Evolutionary conservation across 1,140 invertebrate genomes (phyloP).

Genomic region (Trichomalopsis sarcophagae): DNA sequence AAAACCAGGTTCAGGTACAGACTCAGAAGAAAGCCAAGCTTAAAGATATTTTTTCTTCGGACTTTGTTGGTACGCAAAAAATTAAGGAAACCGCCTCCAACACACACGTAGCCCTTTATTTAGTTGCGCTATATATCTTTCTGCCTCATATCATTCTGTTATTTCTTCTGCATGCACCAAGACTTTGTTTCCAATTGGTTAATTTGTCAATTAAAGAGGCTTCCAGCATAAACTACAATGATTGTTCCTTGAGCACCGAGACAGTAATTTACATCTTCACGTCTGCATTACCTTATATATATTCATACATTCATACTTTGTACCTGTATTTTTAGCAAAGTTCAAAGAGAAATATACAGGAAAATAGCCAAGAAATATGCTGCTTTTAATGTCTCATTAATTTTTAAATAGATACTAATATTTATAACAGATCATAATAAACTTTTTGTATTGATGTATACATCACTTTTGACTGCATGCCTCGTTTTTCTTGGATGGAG

Average conservation of each 20-base stretch:
- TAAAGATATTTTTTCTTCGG: constrained; percentile 85
- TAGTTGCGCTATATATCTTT: constrained; percentile 53
- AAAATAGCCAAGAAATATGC: background rate
- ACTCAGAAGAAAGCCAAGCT: constrained; percentile 85
- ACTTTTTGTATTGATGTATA: background rate
- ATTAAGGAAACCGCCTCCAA: constrained; percentile 52
- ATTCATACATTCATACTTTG: constrained; percentile 4
- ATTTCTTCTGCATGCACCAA: constrained; percentile 48
- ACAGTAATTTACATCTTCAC: constrained; percentile 46
- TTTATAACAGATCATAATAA: background rate
- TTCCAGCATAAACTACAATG: constrained; percentile 45
- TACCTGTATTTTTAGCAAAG: constrained; percentile 43
- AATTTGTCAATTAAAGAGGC: constrained; percentile 49
- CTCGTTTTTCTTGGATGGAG: background rate
- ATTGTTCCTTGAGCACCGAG: constrained; percentile 44
- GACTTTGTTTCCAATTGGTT: constrained; percentile 49
- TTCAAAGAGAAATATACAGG: constrained; percentile 12
- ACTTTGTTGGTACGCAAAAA: constrained; percentile 79
- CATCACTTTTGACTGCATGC: background rate
- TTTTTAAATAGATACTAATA: constrained; percentile 4
- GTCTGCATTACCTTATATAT: constrained; percentile 19
- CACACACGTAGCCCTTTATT: constrained; percentile 56
- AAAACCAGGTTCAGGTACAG: constrained; percentile 65
- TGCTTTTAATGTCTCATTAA: background rate
- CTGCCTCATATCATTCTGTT: constrained; percentile 52